These are phyloP conservation scores for Tyrophagus putrescentiae DNA, from an alignment of 1,140 invertebrate species.

Conservation along the genomic window DNA sequence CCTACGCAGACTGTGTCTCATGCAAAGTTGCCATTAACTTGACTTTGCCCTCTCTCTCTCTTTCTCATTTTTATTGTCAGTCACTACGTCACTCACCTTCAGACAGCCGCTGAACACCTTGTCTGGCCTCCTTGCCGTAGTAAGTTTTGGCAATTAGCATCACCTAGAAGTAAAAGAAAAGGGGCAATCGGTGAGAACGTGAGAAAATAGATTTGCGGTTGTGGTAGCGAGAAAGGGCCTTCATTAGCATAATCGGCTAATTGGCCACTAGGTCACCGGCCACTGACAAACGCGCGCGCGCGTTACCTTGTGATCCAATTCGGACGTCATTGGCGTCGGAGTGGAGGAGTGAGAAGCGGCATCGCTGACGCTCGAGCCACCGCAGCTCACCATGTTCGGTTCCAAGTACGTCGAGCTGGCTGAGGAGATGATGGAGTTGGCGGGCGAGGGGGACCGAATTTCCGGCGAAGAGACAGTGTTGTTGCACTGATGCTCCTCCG, in stretches of 20 bases:
- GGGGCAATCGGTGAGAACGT: not conserved
- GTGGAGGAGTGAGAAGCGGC: constrained; percentile 10
- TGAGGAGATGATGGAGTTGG: not conserved
- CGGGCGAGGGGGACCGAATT: not conserved
- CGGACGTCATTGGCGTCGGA: constrained; percentile 18
- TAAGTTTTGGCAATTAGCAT: constrained; percentile 32
- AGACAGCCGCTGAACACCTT: constrained; percentile 24
- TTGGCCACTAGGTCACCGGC: not conserved
- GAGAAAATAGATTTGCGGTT: not conserved
- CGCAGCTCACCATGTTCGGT: not conserved
- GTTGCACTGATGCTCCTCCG: constrained; percentile 1
- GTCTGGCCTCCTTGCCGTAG: constrained; percentile 26
- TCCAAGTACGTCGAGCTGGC: constrained; percentile 3
- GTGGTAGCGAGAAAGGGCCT: not conserved
- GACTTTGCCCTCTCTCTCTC: not conserved
- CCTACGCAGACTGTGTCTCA: no score
- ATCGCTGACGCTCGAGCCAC: not conserved
- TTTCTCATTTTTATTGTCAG: not conserved
- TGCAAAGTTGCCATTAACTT: no score
- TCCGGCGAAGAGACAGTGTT: not conserved
- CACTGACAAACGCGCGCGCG: not conserved
- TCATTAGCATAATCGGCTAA: not conserved
- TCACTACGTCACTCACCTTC: constrained; percentile 19
- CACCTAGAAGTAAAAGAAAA: constrained; percentile 27
- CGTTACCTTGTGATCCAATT: constrained; percentile 20